Base-by-base conservation (phyloP, 1,140 invertebrate genomes). In the Samia ricini region DNA sequence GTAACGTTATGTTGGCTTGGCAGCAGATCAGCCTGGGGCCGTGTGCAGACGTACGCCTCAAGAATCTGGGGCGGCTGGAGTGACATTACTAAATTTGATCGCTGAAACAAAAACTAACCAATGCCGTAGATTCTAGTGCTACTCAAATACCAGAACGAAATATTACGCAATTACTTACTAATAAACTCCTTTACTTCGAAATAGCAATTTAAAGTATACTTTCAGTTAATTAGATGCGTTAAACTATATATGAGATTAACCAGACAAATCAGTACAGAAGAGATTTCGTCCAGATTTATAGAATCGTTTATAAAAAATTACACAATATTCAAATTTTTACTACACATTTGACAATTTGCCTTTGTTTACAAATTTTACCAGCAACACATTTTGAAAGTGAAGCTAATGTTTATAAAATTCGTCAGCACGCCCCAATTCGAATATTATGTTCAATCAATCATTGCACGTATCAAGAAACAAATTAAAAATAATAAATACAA, bases 61-160 rank as follows among this genome's bases (percentile, higher is more conserved):
- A 69, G 83, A 89, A 89, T 87, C 81, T 87, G 81, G 85, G 81
- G 69, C 87, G 84, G 68, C 85, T 89, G 85, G 85, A 89, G 84
- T 85, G 85, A 88, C 87, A 87, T 82, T 81, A 87, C 84, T 89
- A 89, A 87, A 87, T 88, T 86, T 87, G 86, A 89, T 85, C 82
- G 67, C 68, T 64, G 74, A 74, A 82, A 88, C 83, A 83, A 82
- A n/a, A 83, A 71, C 77, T 79, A 76, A 73, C 71, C 74, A 81
- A 85, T 85, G 74, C 79, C 72, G 71, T 68, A 63, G 69, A 85
- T 71, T 69, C 73, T 71, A 74, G 19, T 64, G 49, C 66, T 64
- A 24, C 22, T 59, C 57, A 23, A 50, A 59, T 59, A 24, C 22
- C 50, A 50, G 23, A 49, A 33, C 18, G 20, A 15, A 49, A 10